Percentiles rank a stretch among this genome's conserved stretches.
Evolutionary conservation across 2,888 invertebrate genomes (phyloP).

Genomic region (Pyrrhosoma nymphula): DNA sequence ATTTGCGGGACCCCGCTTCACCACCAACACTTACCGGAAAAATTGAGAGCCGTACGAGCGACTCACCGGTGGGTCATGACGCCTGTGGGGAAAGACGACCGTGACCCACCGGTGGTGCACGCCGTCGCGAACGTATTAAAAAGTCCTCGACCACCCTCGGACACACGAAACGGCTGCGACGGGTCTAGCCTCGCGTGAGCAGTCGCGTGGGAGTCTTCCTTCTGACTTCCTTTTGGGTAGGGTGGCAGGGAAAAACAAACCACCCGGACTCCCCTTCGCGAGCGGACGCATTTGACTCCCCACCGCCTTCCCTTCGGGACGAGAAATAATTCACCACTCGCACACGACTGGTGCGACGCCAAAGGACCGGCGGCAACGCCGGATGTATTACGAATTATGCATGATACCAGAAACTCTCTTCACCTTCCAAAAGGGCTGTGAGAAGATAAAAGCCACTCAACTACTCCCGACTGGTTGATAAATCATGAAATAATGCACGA

Average conservation of each 20-base stretch:
- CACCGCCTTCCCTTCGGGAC: background rate
- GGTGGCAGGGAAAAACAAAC: background rate
- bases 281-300: background rate
- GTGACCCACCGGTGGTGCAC: too few species aligned
- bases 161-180: background rate
- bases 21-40: background rate
- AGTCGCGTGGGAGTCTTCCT: background rate
- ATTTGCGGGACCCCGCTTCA: background rate
- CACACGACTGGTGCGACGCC: background rate
- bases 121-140: too few species aligned
- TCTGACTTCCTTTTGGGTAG: background rate
- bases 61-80: too few species aligned
- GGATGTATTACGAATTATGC: constrained; percentile 7
- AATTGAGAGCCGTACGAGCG: background rate
- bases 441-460: background rate
- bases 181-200: background rate
- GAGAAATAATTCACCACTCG: background rate
- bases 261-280: background rate
- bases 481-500: background rate
- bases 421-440: background rate
- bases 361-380: background rate
- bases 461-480: background rate
- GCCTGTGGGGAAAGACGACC: too few species aligned
- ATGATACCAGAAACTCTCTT: background rate
- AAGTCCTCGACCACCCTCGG: background rate